Percentiles rank a stretch among this genome's conserved stretches.
phyloP scores from a whole-genome alignment of 2,888 invertebrate species.

The Drosophila robusta region DNA sequence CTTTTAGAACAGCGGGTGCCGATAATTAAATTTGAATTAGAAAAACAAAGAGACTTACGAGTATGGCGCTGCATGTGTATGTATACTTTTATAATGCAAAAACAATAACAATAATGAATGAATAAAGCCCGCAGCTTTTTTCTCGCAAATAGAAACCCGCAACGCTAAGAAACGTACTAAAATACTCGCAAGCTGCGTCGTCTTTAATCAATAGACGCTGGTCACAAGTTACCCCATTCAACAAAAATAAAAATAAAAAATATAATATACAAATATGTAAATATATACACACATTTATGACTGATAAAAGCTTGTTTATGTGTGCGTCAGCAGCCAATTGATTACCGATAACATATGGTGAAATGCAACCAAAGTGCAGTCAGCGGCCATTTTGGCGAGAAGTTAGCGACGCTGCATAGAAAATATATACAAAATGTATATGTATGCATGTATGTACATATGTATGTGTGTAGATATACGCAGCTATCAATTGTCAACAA shows the following conservation, averaged over 20 bases:
- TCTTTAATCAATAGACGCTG: conserved; percentile 32
- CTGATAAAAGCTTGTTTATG: conserved; percentile 16
- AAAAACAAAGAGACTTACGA: conserved; percentile 10
- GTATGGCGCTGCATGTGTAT: neutral
- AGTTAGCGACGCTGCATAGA: conserved; percentile 9
- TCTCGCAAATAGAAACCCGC: conserved; percentile 32
- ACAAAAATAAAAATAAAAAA: conserved; percentile 28
- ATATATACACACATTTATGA: conserved; percentile 4
- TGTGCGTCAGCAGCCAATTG: conserved; percentile 31
- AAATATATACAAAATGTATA: conserved; percentile 11
- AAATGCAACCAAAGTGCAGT: conserved; percentile 9
- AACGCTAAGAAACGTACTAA: conserved; percentile 27
- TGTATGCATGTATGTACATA: too few species aligned
- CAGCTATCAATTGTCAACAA: conserved; percentile 35
- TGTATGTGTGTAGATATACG: conserved; percentile 1
- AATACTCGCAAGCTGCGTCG: conserved; percentile 23
- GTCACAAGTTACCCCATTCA: conserved; percentile 25
- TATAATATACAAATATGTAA: conserved; percentile 1
- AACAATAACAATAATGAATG: conserved; percentile 3
- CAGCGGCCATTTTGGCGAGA: conserved; percentile 27
- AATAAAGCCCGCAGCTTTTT: conserved; percentile 14
- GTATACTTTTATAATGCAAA: conserved; percentile 12
- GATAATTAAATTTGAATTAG: conserved; percentile 7
- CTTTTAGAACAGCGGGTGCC: neutral
- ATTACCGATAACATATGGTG: conserved; percentile 23